phyloP scores from a whole-genome alignment of 2,113 vertebrate genomes.

The Ameiurus melas region DNA sequence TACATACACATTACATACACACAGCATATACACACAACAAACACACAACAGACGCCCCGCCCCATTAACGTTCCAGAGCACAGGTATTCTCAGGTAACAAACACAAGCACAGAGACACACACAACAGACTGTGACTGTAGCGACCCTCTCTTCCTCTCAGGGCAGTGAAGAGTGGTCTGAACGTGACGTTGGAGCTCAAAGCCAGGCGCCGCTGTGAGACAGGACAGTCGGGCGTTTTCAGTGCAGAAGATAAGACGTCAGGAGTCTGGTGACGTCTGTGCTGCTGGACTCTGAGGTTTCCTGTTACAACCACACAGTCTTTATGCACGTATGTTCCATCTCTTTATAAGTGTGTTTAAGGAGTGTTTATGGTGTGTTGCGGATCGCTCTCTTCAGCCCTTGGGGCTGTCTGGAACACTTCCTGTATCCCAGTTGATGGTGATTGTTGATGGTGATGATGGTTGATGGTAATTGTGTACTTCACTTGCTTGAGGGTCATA shows the following conservation, averaged over 20 bases:
- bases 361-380: no score
- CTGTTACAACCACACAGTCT: constrained; percentile 59
- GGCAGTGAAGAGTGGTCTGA: constrained; percentile 42
- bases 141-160: constrained; percentile 34
- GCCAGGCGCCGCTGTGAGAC: constrained; percentile 71
- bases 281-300: background rate
- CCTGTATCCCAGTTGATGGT: no score
- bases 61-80: background rate
- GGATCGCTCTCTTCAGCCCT: no score
- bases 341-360: no score
- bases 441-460: no score
- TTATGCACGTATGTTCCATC: constrained; percentile 61
- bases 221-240: constrained; percentile 62
- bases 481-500: no score
- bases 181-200: constrained; percentile 65
- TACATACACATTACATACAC: no score
- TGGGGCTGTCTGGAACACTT: no score
- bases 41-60: no score
- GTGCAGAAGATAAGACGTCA: background rate
- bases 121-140: no score
- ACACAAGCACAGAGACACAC: background rate
- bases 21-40: no score
- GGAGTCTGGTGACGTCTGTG: constrained; percentile 1
- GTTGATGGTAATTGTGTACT: no score
- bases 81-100: background rate